Evolutionary conservation across 2,888 invertebrate genomes (phyloP).

Genomic region (Trachelus tabidus): DNA sequence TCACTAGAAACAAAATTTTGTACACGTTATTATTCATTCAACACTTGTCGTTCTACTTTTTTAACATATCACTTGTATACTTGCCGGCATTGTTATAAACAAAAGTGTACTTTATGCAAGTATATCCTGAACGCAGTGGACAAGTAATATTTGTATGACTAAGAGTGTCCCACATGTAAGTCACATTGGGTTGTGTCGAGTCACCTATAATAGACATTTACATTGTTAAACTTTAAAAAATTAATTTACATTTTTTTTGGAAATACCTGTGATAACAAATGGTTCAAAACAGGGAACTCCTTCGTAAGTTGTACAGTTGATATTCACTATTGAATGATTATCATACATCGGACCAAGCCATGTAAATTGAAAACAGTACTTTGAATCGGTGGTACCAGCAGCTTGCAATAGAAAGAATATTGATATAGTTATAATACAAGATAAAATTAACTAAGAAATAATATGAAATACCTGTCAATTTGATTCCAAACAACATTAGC

Average conservation of each 20-base stretch:
- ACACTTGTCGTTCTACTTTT: not conserved
- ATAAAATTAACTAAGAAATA: not conserved
- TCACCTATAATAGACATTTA: conserved; percentile 18
- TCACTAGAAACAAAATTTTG: conserved; percentile 35
- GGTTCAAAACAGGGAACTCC: conserved; percentile 38
- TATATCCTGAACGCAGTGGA: conserved; percentile 34
- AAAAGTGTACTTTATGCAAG: conserved; percentile 48
- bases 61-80: conserved; percentile 5
- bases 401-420: not conserved
- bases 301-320: conserved; percentile 25
- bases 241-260: not conserved
- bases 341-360: conserved; percentile 42
- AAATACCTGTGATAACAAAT: conserved; percentile 28
- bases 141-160: conserved; percentile 35
- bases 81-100: conserved; percentile 44
- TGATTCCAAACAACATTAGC: not conserved
- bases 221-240: not conserved
- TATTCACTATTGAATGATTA: conserved; percentile 5
- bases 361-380: conserved; percentile 49
- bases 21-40: conserved; percentile 1
- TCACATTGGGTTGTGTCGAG: conserved; percentile 29
- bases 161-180: conserved; percentile 37
- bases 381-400: not conserved
- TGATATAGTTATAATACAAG: not conserved
- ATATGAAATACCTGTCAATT: not conserved